Evolutionary conservation across 2,888 invertebrate species (phyloP), one percentile per base, ranked within the genome.

Genomic region (Alloscopus bannaensis): DNA sequence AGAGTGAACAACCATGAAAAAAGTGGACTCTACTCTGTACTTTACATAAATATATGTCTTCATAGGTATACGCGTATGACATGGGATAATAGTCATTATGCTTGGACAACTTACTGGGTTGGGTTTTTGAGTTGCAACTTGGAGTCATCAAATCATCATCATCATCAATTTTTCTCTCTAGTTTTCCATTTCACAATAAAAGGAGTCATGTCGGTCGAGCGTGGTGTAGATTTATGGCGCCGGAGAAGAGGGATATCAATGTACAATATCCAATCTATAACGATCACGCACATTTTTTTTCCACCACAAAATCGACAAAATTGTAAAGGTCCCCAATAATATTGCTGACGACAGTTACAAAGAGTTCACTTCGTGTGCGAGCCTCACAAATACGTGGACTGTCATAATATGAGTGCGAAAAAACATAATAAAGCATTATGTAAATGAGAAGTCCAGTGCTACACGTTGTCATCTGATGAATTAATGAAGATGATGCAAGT

Each of bases 151-250:
- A 26, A 55, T 55, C 52, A 22, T 52, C 52, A 22, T 52, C 52
- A 22, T 52, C 52, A 28, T 57, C 57, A 28, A 3, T 57, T n/a
- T n/a, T 57, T 28, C 22, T 57, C 26, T 28, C n/a, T 59, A 28
- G 36, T 11, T 50, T 50, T 24, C 40, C 18, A 22, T 60, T 60
- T 36, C 60, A 60, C 60, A 64, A 55, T 52, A 40, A 26, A 18
- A 47, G 29, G 36, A 57, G 57, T 62, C 62, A 62, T 26, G 47
- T 47, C 47, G 31, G 31, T 66, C 24, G 18, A 40, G 68, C 75
- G 55, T 64, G 62, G 42, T 42, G 31, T 29, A 78, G 78, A 78
- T 65, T 71, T n/a, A 24, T 71, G 78, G 78, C 78, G 78, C 78
- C 78, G 71, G 36, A 57, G 29, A 29, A 20, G 26, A 36, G 66